Conservation (phyloP, 2,888 invertebrate species). For the Drosophila heteroneura region DNA sequence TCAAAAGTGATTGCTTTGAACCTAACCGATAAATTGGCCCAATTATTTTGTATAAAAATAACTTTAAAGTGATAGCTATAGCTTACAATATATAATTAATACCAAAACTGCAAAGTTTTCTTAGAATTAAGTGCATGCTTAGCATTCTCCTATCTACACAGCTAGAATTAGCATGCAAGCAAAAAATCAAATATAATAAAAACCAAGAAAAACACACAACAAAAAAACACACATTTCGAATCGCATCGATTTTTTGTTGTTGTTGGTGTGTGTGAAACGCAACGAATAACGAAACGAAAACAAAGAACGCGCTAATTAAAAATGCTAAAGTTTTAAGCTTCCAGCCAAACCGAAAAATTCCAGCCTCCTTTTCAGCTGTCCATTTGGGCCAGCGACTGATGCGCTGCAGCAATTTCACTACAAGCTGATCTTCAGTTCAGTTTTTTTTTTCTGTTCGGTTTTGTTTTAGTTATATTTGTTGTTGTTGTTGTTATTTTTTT, state of each 20-base stretch:
- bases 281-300: slow-evolving; percentile 84
- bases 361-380: slow-evolving; percentile 81
- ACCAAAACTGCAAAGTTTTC: background rate
- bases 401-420: slow-evolving; percentile 69
- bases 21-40: background rate
- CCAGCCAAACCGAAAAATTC: slow-evolving; percentile 64
- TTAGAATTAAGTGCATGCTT: background rate
- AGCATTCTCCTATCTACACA: background rate
- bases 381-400: slow-evolving; percentile 53
- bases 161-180: slow-evolving; percentile 57
- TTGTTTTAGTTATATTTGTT: slow-evolving; percentile 33
- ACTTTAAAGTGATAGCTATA: background rate
- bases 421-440: slow-evolving; percentile 55
- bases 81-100: background rate
- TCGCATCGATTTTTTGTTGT: slow-evolving; percentile 42
- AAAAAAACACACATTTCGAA: slow-evolving; percentile 40
- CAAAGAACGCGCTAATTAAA: slow-evolving; percentile 85
- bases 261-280: slow-evolving; percentile 56
- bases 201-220: background rate
- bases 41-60: background rate
- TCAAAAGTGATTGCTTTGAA: background rate
- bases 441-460: slow-evolving; percentile 39
- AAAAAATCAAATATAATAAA: slow-evolving; percentile 10
- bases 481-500: slow-evolving; percentile 21
- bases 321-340: slow-evolving; percentile 82